Percentiles rank a stretch among this genome's conserved stretches.
These are phyloP conservation scores for Dysidea cf. avara DNA, from an alignment of 37 sponge, comb jelly and placozoan species.

Conservation along the genomic window DNA sequence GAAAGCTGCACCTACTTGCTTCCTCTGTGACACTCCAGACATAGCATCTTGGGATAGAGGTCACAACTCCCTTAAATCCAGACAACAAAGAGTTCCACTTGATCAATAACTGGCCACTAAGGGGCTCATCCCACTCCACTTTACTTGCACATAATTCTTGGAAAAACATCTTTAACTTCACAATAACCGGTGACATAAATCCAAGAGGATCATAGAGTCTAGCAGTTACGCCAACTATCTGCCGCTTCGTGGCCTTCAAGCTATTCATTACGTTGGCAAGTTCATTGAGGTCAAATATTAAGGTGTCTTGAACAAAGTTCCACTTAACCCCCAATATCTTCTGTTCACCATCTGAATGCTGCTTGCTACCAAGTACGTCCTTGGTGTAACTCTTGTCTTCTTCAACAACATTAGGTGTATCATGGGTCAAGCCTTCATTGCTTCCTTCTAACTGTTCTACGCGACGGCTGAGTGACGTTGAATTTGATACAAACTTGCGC, in stretches of 20 bases:
- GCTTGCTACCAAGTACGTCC: no score
- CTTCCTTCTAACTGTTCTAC: no score
- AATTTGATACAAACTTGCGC: no score
- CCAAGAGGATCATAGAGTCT: slow-evolving; percentile 17
- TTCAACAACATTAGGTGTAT: no score
- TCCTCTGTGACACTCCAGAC: slow-evolving; percentile 2
- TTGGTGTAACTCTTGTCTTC: no score
- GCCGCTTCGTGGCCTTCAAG: neutral
- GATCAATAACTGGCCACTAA: neutral
- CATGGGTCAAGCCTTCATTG: no score
- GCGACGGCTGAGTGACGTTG: no score
- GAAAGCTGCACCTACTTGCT: neutral
- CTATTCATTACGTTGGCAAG: neutral
- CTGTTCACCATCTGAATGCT: no score
- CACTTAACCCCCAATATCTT: slow-evolving; percentile 10
- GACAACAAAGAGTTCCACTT: slow-evolving; percentile 3
- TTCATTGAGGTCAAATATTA: neutral
- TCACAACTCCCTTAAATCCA: neutral
- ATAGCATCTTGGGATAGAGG: slow-evolving; percentile 18
- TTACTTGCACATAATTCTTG: neutral
- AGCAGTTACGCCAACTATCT: neutral
- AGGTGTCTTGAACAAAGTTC: neutral
- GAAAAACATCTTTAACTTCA: slow-evolving; percentile 10
- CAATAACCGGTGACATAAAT: neutral
- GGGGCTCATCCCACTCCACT: slow-evolving; percentile 17